phyloP scores from a whole-genome alignment of 2,113 vertebrate genomes.

The Apodemus speciosus region DNA sequence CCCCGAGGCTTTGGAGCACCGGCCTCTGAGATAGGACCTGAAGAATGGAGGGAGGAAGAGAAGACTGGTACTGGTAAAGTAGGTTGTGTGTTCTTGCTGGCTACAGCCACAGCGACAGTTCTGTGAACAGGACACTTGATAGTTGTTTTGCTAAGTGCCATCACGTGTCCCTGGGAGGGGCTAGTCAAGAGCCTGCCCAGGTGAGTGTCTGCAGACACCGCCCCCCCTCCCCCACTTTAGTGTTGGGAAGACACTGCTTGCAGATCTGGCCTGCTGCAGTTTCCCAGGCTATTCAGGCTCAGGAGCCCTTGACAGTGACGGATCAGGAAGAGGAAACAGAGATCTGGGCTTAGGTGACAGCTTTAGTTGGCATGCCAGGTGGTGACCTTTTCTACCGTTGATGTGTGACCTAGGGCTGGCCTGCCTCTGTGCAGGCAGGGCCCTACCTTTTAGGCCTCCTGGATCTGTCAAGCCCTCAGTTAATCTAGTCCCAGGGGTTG shows the following conservation, averaged over 20 bases:
- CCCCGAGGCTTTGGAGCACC: not conserved
- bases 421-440: not conserved
- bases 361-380: not conserved
- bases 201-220: not conserved
- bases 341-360: conserved; percentile 43
- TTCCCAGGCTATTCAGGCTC: conserved; percentile 50
- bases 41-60: not conserved
- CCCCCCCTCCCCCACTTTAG: not conserved
- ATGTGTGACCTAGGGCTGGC: not conserved
- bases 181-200: not conserved
- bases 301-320: conserved; percentile 38
- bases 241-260: not conserved
- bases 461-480: not conserved
- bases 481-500: accelerated
- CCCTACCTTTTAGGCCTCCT: not conserved
- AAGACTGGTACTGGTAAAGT: not conserved
- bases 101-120: accelerated
- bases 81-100: not conserved
- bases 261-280: not conserved
- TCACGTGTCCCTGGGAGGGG: not conserved
- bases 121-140: accelerated
- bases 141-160: not conserved
- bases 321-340: conserved; percentile 47
- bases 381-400: conserved; percentile 38
- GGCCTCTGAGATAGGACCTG: no score